Percentiles rank a stretch among this genome's conserved stretches.
Evolutionary conservation across 1,140 invertebrate species (phyloP).

Genomic region (Physella acuta): DNA sequence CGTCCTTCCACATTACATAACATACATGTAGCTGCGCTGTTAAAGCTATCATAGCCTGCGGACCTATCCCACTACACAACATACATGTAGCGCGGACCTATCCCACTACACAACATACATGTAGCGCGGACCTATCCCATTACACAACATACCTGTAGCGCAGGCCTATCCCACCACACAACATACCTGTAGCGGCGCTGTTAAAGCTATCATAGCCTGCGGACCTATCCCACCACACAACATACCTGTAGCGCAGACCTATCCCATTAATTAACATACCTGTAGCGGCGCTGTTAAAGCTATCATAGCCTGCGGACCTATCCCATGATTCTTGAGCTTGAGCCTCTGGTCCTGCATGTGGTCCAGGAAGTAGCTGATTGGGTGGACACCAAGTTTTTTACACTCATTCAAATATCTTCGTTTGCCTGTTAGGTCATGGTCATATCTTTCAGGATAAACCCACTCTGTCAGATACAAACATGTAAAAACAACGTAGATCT

Average conservation of each 20-base stretch:
- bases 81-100: neutral
- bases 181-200: neutral
- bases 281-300: neutral
- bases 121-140: neutral
- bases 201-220: neutral
- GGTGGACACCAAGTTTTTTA: slow-evolving; percentile 45
- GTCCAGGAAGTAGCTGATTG: slow-evolving; percentile 25
- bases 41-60: neutral
- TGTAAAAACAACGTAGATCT: too few relatives aligned
- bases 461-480: too few relatives aligned
- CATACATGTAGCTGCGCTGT: neutral
- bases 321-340: neutral
- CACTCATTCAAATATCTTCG: slow-evolving; percentile 37
- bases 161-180: too few relatives aligned
- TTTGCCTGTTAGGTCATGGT: slow-evolving; percentile 32
- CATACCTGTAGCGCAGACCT: neutral
- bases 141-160: too few relatives aligned
- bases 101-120: neutral
- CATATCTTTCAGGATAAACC: slow-evolving; percentile 33
- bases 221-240: neutral
- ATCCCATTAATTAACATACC: neutral
- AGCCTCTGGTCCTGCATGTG: neutral
- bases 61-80: neutral
- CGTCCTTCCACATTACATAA: too few relatives aligned
- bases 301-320: neutral